Base-by-base conservation (phyloP, 2,113 vertebrate species). In the Gymnogyps californianus region DNA sequence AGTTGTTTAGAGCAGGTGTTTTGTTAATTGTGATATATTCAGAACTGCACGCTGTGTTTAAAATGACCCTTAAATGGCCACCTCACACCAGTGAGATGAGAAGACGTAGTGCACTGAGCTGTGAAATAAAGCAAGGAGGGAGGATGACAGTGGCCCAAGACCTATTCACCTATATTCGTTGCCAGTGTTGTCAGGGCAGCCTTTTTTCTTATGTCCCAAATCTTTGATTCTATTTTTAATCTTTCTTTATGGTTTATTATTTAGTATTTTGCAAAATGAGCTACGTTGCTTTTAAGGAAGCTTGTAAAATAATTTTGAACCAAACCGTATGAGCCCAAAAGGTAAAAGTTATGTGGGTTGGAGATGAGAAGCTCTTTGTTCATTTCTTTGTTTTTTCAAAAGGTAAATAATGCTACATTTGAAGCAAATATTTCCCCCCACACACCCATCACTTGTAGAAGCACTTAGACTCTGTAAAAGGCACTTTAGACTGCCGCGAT, bases 1-100 rank as follows among this genome's bases (percentile, higher is more conserved):
- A 38, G 90, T 92, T 90, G 87, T 96, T 96, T 46, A 82, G 88
- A 97, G 65, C 96, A 97, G 92, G 95, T 97, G 93, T 93, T 97
- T 83, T 18, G 20, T 89, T 97, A 97, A 96, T 88, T 95, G 84
- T 72, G 80, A 66, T 51, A 36, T 64, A 95, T 66, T 57, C 75
- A 91, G 67, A 85, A 69, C 67, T 74, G 36, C 85, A 70, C 3
- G 11, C 71, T 69, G 90, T 70, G 36, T 65, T 91, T 57, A 70
- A 94, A 94, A 96, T 91, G 83, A 90, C 62, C 75, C 67, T 94
- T 92, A 92, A 97, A 96, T 40, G 70, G 46, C 58, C 70, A 83
- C 32, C 77, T 96, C 79, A 79, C 74, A 92, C 87, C 51, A 75
- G 38, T 83, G 87, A 70, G 65, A 80, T 72, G 62, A 86, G 59